These are phyloP conservation scores for Collichthys lucidus DNA, from an alignment of 2,113 vertebrate genomes.

Conservation along the genomic window DNA sequence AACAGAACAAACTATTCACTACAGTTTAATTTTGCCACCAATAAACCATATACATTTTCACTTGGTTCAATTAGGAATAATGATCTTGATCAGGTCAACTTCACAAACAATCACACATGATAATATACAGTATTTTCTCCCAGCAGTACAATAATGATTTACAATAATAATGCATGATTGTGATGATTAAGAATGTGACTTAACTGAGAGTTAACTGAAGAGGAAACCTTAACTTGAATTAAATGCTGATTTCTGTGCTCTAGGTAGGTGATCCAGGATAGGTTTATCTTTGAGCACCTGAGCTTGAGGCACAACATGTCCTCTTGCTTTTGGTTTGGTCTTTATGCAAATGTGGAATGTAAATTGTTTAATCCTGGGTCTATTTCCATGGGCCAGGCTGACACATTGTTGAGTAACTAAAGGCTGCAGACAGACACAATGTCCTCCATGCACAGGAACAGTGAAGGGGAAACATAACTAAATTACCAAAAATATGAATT, in stretches of 20 bases:
- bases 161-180: neutral
- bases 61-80: neutral
- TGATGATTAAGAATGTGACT: neutral
- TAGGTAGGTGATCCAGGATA: neutral
- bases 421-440: conserved; percentile 31
- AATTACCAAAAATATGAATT: neutral
- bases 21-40: neutral
- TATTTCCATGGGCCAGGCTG: neutral
- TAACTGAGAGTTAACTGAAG: neutral
- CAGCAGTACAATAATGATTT: neutral
- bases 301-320: neutral
- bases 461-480: neutral
- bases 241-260: neutral
- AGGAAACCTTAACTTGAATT: neutral
- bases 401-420: conserved; percentile 25
- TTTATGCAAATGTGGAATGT: conserved; percentile 17
- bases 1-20: neutral
- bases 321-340: neutral
- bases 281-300: neutral
- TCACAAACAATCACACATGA: neutral
- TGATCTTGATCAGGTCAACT: neutral
- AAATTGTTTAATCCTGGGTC: neutral
- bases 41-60: neutral
- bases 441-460: neutral
- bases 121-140: too few species aligned